Conservation (phyloP, 2,113 vertebrate genomes). For the Dicaeum eximium region DNA sequence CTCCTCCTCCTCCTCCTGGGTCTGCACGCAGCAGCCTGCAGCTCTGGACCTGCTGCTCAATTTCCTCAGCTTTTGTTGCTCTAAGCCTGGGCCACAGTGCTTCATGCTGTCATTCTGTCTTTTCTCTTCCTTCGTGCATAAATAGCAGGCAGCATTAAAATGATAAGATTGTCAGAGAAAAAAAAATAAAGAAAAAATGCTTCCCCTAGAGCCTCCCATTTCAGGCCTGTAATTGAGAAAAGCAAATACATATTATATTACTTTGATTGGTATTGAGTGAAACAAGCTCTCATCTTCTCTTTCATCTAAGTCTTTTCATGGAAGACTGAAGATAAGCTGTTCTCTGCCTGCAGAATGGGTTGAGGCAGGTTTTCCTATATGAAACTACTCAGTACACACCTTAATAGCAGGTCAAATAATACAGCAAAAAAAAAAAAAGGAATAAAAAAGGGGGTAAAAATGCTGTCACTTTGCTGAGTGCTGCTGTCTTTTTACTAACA, state of each 20-base stretch:
- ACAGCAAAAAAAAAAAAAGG: rapidly evolving
- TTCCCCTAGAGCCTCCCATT: neutral
- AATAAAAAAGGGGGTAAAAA: neutral
- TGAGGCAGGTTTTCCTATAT: neutral
- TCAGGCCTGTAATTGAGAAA: conserved; percentile 39
- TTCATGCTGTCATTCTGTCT: neutral
- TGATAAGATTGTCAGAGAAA: neutral
- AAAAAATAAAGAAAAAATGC: neutral
- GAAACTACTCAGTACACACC: neutral
- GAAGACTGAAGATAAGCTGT: conserved; percentile 15
- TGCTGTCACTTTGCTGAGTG: neutral
- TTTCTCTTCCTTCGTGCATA: neutral
- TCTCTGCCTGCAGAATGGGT: conserved; percentile 17
- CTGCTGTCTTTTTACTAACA: neutral
- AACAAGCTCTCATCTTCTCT: conserved; percentile 33
- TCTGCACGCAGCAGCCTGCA: neutral
- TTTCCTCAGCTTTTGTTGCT: neutral
- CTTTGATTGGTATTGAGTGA: conserved; percentile 25
- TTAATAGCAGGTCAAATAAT: neutral
- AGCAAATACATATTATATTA: conserved; percentile 40
- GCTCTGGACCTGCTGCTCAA: neutral
- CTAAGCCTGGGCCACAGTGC: neutral
- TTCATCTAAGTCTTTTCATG: conserved; percentile 16
- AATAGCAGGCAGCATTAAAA: conserved; percentile 31
- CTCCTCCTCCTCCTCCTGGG: neutral